A percentile compares a stretch with the other conserved stretches of the same genome.
phyloP scores from a whole-genome alignment of 2,113 vertebrate genomes.

The human (Homo sapiens) region GRCh38 chr13:105438001-105438500 shows the following conservation, averaged over 20 bases:
- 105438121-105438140: background rate
- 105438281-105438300: background rate
- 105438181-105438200: background rate
- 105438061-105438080: background rate
- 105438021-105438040: rapidly evolving
- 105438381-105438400: background rate
- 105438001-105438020: background rate
- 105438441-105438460: rapidly evolving
- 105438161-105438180: background rate
- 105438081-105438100: background rate
- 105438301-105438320: background rate
- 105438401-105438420: rapidly evolving
- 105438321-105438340: rapidly evolving
- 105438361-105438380: rapidly evolving
- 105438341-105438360: rapidly evolving
- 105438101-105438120: background rate
- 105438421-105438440: background rate
- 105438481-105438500: background rate
- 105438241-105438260: background rate
- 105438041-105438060: too few species aligned
- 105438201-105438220: background rate
- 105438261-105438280: background rate
- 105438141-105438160: background rate
- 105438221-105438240: background rate
- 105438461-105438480: background rate